Conservation (phyloP, 2,113 vertebrate species). For the Merops nubicus region DNA sequence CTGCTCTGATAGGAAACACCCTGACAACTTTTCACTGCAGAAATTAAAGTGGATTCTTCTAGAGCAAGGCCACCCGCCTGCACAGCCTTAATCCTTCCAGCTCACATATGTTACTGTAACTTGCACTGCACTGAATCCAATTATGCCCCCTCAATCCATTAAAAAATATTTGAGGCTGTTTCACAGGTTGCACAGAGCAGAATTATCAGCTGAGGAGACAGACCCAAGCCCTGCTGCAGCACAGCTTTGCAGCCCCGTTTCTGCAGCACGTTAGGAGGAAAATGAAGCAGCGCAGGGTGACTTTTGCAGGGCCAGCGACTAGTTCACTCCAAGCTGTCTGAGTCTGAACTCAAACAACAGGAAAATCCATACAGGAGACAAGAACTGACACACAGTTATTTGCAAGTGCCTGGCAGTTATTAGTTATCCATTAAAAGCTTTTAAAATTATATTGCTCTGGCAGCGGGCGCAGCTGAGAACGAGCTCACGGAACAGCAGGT, state of each 20-base stretch:
- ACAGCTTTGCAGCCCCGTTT: background rate
- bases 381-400: background rate
- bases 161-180: constrained; percentile 1
- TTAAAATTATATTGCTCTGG: background rate
- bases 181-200: background rate
- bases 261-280: background rate
- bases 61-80: constrained; percentile 20
- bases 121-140: constrained; percentile 58
- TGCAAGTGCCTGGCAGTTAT: background rate
- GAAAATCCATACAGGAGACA: background rate
- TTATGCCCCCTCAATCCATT: constrained; percentile 19
- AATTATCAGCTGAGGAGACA: background rate
- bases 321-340: background rate
- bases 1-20: constrained; percentile 14
- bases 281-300: background rate
- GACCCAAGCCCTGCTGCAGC: background rate
- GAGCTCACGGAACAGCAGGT: background rate
- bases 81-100: constrained; percentile 47
- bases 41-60: constrained; percentile 52
- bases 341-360: background rate
- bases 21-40: constrained; percentile 52
- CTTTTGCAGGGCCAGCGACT: background rate
- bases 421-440: background rate
- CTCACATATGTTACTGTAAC: constrained; percentile 53
- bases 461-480: background rate